Percentiles rank a stretch among this genome's conserved stretches.
Conservation (phyloP, 1,140 invertebrate species). For the Cydia pomonella region DNA sequence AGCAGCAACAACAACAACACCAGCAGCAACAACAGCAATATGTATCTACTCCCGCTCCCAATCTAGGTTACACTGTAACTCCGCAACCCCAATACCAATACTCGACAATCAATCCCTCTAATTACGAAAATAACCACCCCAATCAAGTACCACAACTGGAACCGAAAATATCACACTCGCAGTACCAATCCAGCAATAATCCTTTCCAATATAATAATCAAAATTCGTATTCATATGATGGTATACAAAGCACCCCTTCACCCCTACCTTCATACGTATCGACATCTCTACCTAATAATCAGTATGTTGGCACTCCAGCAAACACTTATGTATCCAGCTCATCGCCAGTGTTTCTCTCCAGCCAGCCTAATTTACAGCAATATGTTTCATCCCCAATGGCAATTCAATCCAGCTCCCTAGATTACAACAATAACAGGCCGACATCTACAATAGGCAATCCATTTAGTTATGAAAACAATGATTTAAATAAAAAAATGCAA, state of each 20-base stretch:
- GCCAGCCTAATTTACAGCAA: constrained; percentile 62
- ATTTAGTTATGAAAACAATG: constrained; percentile 53
- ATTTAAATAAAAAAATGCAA: constrained; percentile 64
- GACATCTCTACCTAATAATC: constrained; percentile 60
- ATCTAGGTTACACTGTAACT: constrained; percentile 64
- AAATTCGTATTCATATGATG: constrained; percentile 55
- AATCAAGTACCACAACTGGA: constrained; percentile 59
- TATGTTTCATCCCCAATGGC: constrained; percentile 72
- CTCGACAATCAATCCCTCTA: constrained; percentile 56
- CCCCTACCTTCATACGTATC: constrained; percentile 62
- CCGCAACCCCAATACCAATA: constrained; percentile 70
- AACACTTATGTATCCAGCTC: constrained; percentile 70
- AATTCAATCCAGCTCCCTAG: constrained; percentile 59
- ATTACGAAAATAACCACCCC: constrained; percentile 57
- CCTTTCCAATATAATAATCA: constrained; percentile 58
- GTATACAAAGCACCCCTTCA: constrained; percentile 61
- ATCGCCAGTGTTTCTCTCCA: constrained; percentile 66
- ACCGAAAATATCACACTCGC: constrained; percentile 57
- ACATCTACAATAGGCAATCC: constrained; percentile 52
- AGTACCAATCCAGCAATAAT: constrained; percentile 58
- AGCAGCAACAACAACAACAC: constrained; percentile 48
- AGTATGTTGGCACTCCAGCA: constrained; percentile 61
- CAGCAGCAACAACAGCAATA: constrained; percentile 49
- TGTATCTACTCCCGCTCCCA: constrained; percentile 59
- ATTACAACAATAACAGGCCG: constrained; percentile 57